These are phyloP conservation scores for Brachionus calyciflorus DNA, from an alignment of 1,140 invertebrate species.

Conservation along the genomic window DNA sequence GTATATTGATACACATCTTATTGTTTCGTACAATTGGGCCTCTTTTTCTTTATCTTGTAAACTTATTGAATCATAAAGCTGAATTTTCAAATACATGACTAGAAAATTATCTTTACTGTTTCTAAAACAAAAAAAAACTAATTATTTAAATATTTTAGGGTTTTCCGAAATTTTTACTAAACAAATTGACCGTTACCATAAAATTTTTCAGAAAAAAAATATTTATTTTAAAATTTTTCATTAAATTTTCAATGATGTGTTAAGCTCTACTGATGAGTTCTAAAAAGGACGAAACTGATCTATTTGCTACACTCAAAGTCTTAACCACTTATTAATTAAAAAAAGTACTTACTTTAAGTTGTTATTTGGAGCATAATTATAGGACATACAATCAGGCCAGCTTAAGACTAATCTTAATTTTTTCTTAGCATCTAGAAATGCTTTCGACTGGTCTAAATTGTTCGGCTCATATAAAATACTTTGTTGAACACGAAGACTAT, in stretches of 20 bases:
- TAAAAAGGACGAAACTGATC: too few species aligned
- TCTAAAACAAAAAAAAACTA: not conserved
- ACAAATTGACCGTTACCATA: too few species aligned
- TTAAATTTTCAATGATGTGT: too few species aligned
- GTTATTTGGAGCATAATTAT: slow-evolving; percentile 47
- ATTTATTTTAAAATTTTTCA: too few species aligned
- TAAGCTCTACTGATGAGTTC: too few species aligned
- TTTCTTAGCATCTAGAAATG: slow-evolving; percentile 82
- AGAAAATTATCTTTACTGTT: slow-evolving; percentile 67
- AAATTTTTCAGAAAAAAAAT: too few species aligned
- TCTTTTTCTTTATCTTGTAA: slow-evolving; percentile 75
- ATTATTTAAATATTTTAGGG: not conserved
- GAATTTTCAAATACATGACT: slow-evolving; percentile 71
- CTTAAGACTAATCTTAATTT: slow-evolving; percentile 87
- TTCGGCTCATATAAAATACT: slow-evolving; percentile 67
- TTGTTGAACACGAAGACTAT: slow-evolving; percentile 62
- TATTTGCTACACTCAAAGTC: too few species aligned
- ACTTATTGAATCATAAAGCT: slow-evolving; percentile 82
- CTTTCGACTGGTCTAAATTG: slow-evolving; percentile 66
- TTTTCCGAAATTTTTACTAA: not conserved
- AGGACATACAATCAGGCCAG: slow-evolving; percentile 60
- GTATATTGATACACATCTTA: slow-evolving; percentile 74
- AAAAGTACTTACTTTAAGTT: slow-evolving; percentile 33
- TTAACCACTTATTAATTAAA: too few species aligned
- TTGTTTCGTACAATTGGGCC: slow-evolving; percentile 80